Evolutionary conservation across 2,113 vertebrate genomes (phyloP), one percentile per base, ranked within the genome.

Genomic region (Zosterops hypoxanthus): DNA sequence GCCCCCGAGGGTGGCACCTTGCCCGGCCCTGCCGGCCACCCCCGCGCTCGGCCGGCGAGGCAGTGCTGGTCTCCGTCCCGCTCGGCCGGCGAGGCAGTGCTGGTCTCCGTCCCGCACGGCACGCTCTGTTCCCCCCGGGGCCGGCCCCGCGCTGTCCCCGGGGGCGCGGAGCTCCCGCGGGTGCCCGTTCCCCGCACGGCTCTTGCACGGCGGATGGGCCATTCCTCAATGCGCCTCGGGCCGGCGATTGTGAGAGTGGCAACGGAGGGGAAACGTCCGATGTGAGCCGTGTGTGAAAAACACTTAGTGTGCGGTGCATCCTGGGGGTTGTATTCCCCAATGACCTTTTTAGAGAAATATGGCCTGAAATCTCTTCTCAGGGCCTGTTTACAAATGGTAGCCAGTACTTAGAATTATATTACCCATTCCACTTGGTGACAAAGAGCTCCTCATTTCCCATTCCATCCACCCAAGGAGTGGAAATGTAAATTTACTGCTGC

Each of bases 281-380:
- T 7, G 2, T 11, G 70, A 88, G 88, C 82, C 78, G 59, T 18
- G 1, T 41, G 86, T 24, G 82, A 70, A 69, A 89, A 92, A n/a
- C 80, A 11, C 36, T 82, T 19, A 8, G 57, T 5, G 50, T 41
- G 85, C 57, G 26, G 69, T 66, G 64, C 79, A 73, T 91, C 60
- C 21, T 57, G 81, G 63, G 91, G 90, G 22, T 52, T 63, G 57
- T 90, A 86, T 90, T 96, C 77, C 90, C 95, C 75, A 28, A 14
- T 31, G 80, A 44, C 50, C 86, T 91, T 88, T 77, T 95, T 41
- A 90, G 92, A 95, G 64, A 91, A 82, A 34, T 18, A 24, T 0
- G 21, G 53, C 86, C 49, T 65, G 55, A 86, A 83, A 46, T 71
- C 34, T 69, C 66, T 22, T 26, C 8, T 68, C 49, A 26, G 72